Conservation (phyloP, 2,888 invertebrate genomes). For the Flabesymbios commensalis region DNA sequence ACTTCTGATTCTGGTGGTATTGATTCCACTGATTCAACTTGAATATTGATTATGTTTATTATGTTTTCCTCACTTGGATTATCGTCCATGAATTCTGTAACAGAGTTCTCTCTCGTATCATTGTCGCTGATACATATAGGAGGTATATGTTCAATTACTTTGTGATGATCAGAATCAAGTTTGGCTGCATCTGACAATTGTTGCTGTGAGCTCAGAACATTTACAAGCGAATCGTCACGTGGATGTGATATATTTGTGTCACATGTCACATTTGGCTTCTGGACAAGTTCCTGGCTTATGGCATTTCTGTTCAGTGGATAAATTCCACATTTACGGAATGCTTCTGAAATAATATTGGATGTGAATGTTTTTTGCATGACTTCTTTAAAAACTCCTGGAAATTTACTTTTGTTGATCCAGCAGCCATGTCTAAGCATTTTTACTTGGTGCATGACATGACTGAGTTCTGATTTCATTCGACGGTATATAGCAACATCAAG, state of each 20-base stretch:
- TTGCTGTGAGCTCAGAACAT: no score
- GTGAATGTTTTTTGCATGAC: slow-evolving; percentile 7
- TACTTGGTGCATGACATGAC: slow-evolving; percentile 6
- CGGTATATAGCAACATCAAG: slow-evolving; percentile 9
- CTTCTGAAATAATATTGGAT: not conserved
- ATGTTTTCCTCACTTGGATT: not conserved
- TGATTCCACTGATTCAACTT: not conserved
- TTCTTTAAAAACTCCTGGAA: slow-evolving; percentile 4
- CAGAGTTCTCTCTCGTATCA: not conserved
- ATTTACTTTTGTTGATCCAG: slow-evolving; percentile 9
- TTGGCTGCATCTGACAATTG: no score
- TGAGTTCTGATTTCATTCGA: slow-evolving; percentile 6
- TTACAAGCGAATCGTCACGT: no score
- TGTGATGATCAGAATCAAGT: no score
- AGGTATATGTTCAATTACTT: no score
- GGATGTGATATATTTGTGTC: no score
- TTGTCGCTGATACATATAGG: not conserved
- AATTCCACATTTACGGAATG: slow-evolving; percentile 12
- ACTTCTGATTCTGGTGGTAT: not conserved
- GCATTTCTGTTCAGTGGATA: slow-evolving; percentile 2
- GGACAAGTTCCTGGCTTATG: slow-evolving; percentile 3
- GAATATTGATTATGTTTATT: not conserved
- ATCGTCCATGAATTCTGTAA: not conserved
- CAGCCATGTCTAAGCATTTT: slow-evolving; percentile 8
- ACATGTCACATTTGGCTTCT: not conserved